Percentiles rank a stretch among this genome's conserved stretches.
These are phyloP conservation scores for Antedon bifida DNA, from an alignment of 35 echinoderm and acorn worm species.

Conservation along the genomic window DNA sequence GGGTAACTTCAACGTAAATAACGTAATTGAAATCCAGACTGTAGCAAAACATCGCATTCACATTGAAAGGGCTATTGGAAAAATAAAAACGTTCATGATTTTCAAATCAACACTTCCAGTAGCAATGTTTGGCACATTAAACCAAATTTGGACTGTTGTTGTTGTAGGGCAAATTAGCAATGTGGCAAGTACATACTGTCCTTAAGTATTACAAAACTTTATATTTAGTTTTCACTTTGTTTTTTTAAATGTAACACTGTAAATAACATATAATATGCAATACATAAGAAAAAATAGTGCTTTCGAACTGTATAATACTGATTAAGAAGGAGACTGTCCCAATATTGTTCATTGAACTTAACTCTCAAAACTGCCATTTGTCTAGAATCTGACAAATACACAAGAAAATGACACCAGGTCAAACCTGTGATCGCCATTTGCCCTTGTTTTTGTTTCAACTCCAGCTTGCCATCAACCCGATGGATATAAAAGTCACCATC, in stretches of 20 bases:
- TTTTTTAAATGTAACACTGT: no score
- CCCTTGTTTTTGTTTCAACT: background rate
- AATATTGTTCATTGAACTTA: no score
- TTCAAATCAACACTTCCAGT: background rate
- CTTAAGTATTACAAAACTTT: no score
- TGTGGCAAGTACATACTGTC: no score
- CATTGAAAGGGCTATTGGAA: constrained; percentile 4
- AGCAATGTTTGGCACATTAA: background rate
- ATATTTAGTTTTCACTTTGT: no score
- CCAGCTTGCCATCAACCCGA: background rate
- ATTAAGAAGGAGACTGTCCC: no score
- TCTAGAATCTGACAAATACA: no score
- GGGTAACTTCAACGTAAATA: background rate
- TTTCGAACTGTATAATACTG: no score
- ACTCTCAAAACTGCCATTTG: no score
- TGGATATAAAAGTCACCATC: background rate
- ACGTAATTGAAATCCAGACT: constrained; percentile 5
- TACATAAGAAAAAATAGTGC: no score
- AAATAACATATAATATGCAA: no score
- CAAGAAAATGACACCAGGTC: no score
- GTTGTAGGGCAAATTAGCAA: background rate
- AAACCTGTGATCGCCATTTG: background rate
- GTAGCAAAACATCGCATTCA: constrained; percentile 11
- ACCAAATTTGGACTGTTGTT: constrained; percentile 2
- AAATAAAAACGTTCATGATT: background rate